These are phyloP conservation scores for Diuraphis noxia DNA, from an alignment of 1,140 invertebrate species.

Conservation along the genomic window DNA sequence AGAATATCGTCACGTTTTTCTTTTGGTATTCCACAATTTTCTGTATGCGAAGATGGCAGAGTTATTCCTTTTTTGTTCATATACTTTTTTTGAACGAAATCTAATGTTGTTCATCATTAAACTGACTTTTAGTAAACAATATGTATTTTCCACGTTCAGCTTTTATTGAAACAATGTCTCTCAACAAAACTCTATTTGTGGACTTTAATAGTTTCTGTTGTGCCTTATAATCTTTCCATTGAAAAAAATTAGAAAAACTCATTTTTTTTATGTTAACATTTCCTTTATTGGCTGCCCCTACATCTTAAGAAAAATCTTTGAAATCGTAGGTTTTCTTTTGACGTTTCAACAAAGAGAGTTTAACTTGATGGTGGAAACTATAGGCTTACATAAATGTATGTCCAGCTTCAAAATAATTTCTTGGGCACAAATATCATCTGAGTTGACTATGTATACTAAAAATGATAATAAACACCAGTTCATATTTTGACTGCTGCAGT, in stretches of 20 bases:
- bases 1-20: not conserved
- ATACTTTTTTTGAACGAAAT: not conserved
- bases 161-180: not conserved
- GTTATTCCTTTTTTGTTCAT: not conserved
- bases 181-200: not conserved
- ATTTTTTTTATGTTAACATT: conserved; percentile 33
- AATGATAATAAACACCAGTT: conserved; percentile 2
- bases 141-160: not conserved
- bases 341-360: conserved; percentile 17
- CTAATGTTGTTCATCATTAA: not conserved
- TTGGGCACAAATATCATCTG: not conserved
- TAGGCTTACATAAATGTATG: conserved; percentile 57
- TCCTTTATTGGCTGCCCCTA: not conserved
- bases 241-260: not conserved
- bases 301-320: conserved; percentile 11
- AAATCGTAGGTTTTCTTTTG: conserved; percentile 41
- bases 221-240: conserved; percentile 20
- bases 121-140: not conserved
- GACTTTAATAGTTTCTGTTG: not conserved
- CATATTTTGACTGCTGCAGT: not conserved
- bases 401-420: conserved; percentile 57
- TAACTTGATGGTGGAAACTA: not conserved
- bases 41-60: not conserved
- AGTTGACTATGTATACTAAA: not conserved
- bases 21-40: not conserved